phyloP scores from a whole-genome alignment of 2,797 vertebrate species.

The Galaxias olidus region DNA sequence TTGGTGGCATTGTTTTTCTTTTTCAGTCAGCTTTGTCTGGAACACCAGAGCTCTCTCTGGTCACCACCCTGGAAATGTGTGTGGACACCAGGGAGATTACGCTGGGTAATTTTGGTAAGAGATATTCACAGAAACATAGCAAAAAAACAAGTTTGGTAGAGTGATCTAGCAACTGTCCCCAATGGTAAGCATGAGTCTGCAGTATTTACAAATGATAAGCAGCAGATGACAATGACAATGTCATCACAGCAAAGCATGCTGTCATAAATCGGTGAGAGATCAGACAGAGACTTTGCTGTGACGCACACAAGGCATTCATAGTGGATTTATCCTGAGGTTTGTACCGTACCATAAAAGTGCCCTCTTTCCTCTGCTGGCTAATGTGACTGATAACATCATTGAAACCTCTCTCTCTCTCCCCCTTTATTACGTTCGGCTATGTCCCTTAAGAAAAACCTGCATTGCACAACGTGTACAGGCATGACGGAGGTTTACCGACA shows the following conservation, averaged over 20 bases:
- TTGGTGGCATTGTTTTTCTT: too few relatives aligned
- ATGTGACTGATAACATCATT: constrained; percentile 16
- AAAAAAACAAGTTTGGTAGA: not conserved
- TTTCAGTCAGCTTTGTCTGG: constrained; percentile 81
- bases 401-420: constrained; percentile 1
- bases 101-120: constrained; percentile 91
- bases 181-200: too few relatives aligned
- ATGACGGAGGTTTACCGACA: constrained; percentile 32
- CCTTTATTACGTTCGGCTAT: constrained; percentile 28
- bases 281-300: not conserved
- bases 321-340: not conserved
- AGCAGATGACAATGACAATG: too few relatives aligned
- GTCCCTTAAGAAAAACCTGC: constrained; percentile 31
- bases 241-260: too few relatives aligned
- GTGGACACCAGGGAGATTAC: constrained; percentile 83
- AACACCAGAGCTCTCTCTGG: constrained; percentile 75
- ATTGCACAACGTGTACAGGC: constrained; percentile 48
- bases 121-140: not conserved
- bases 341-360: constrained; percentile 10
- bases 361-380: constrained; percentile 17
- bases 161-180: too few relatives aligned
- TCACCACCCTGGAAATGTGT: constrained; percentile 81
- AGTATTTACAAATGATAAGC: too few relatives aligned
- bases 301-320: not conserved
- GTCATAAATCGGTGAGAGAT: too few relatives aligned